A percentile compares a stretch with the other conserved stretches of the same genome.
Conservation (phyloP, 2,888 invertebrate species). For the Agriopis marginaria region DNA sequence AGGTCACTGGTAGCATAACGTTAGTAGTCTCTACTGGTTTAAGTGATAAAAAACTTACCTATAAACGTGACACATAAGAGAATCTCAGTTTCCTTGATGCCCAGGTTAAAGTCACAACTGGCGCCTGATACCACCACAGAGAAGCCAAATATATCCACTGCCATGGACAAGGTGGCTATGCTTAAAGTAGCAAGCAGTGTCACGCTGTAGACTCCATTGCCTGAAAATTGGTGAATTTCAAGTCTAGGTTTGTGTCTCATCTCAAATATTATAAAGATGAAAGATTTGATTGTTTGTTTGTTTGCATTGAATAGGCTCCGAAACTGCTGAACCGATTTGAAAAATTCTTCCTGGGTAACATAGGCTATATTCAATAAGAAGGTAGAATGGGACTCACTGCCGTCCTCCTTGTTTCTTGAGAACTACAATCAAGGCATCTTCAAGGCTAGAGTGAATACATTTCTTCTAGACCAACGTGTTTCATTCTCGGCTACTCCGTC, state of each 20-base stretch:
- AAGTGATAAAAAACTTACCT: constrained; percentile 71
- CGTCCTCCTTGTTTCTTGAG: too few relatives aligned
- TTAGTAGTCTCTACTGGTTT: not conserved
- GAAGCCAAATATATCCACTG: constrained; percentile 65
- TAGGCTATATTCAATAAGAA: too few relatives aligned
- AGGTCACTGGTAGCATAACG: not conserved
- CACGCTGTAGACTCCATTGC: constrained; percentile 60
- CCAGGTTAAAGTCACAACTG: constrained; percentile 60
- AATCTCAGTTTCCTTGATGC: constrained; percentile 85
- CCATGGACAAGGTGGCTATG: constrained; percentile 55
- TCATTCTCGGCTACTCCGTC: too few relatives aligned
- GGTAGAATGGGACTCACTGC: too few relatives aligned
- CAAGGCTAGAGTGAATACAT: too few relatives aligned
- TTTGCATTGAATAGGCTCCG: too few relatives aligned
- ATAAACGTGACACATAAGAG: constrained; percentile 88
- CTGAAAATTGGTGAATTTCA: constrained; percentile 40
- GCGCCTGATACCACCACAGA: constrained; percentile 59
- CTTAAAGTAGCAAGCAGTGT: constrained; percentile 53
- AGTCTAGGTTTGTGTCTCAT: not conserved
- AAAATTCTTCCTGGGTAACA: too few relatives aligned
- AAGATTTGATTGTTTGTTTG: too few relatives aligned
- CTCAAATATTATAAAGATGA: too few relatives aligned
- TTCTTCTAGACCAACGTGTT: too few relatives aligned
- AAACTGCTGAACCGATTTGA: too few relatives aligned
- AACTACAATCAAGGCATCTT: too few relatives aligned